A percentile compares a stretch with the other conserved stretches of the same genome.
Conservation (phyloP, 2,113 vertebrate genomes). For the Zosterops hypoxanthus region DNA sequence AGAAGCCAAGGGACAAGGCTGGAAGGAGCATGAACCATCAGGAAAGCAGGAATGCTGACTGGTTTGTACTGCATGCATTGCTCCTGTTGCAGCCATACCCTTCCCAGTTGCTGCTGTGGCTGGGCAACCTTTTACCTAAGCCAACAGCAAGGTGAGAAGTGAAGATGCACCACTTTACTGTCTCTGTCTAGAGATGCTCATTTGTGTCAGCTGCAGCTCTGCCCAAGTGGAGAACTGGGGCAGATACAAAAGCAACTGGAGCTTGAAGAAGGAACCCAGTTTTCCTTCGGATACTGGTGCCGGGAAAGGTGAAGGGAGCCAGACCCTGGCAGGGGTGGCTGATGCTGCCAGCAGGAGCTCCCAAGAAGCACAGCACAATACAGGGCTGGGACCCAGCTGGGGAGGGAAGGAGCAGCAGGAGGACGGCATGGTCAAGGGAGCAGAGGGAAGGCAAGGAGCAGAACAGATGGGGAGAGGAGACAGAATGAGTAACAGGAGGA, state of each 20-base stretch:
- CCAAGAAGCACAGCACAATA: background rate
- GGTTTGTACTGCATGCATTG: background rate
- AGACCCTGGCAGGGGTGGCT: background rate
- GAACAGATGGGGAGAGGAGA: conserved; percentile 23
- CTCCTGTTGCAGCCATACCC: background rate
- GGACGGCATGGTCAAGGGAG: conserved; percentile 10
- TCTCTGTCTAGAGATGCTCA: background rate
- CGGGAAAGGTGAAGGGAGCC: background rate
- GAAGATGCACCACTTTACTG: background rate
- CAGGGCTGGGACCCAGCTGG: background rate
- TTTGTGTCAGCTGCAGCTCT: background rate
- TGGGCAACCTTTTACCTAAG: background rate
- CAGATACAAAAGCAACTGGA: background rate
- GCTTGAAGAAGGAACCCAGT: background rate
- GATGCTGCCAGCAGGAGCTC: background rate
- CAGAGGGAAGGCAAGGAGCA: background rate
- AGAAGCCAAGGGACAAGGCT: background rate
- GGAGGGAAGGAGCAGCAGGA: background rate
- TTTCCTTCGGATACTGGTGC: background rate
- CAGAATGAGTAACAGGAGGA: background rate
- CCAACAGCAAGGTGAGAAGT: background rate
- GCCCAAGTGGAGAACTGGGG: background rate
- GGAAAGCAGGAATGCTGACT: background rate
- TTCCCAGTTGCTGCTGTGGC: background rate
- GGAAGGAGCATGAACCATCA: background rate